Evolutionary conservation across 2,113 vertebrate genomes (phyloP).

Genomic region (Dunckerocampus dactyliophorus): DNA sequence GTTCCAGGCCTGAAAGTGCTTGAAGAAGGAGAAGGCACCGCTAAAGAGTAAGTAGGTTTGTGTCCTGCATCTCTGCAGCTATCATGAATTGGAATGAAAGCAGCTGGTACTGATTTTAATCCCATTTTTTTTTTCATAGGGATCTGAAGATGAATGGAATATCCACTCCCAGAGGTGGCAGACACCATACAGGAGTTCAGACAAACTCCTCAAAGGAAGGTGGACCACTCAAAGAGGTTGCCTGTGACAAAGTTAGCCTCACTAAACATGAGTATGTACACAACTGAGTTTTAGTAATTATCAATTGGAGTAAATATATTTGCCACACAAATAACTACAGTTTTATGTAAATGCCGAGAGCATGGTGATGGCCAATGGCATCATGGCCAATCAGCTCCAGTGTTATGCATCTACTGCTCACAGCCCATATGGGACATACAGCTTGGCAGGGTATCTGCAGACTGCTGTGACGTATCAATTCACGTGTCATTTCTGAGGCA

Average conservation of each 20-base stretch:
- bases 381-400: too few species aligned
- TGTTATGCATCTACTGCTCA: too few species aligned
- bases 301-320: too few species aligned
- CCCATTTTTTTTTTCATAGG: slow-evolving; percentile 45
- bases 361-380: too few species aligned
- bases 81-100: neutral
- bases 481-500: neutral
- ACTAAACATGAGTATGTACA: slow-evolving; percentile 72
- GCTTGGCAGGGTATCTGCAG: too few species aligned
- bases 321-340: too few species aligned
- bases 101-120: neutral
- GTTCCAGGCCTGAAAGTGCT: slow-evolving; percentile 59
- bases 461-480: neutral
- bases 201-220: slow-evolving; percentile 27
- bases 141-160: slow-evolving; percentile 67
- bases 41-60: slow-evolving; percentile 45
- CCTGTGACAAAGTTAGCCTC: slow-evolving; percentile 72
- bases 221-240: slow-evolving; percentile 55
- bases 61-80: neutral
- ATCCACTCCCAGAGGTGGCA: slow-evolving; percentile 42
- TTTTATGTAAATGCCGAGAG: too few species aligned
- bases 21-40: slow-evolving; percentile 57
- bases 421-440: too few species aligned
- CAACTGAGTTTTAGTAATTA: neutral
- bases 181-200: slow-evolving; percentile 49